These are phyloP conservation scores for Ginglymostoma cirratum DNA, from an alignment of 2,113 vertebrate genomes.

Conservation along the genomic window DNA sequence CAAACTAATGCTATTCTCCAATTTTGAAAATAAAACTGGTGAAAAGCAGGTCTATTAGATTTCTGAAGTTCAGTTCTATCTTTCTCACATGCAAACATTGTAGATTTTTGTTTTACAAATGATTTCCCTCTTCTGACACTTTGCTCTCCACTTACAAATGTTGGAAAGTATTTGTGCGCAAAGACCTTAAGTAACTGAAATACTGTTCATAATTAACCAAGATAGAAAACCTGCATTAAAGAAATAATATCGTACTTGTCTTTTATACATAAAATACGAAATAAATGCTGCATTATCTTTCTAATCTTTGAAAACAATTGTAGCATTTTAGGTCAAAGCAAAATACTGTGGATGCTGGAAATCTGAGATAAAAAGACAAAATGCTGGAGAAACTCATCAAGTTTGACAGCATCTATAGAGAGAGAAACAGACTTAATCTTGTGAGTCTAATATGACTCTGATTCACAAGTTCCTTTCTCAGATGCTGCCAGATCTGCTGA, in stretches of 20 bases:
- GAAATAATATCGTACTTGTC: background rate
- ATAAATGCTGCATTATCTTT: background rate
- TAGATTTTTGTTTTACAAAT: background rate
- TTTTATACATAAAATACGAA: background rate
- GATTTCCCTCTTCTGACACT: background rate
- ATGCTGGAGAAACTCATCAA: no score
- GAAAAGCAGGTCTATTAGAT: background rate
- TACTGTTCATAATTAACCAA: background rate
- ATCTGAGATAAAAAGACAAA: no score
- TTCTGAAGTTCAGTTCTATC: background rate
- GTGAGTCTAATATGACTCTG: no score
- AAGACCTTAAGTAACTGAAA: background rate
- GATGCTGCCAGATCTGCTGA: no score
- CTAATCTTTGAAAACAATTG: background rate
- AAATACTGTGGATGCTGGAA: no score
- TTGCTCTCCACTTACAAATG: background rate
- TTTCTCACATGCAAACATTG: background rate
- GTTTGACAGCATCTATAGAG: no score
- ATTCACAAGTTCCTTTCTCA: no score
- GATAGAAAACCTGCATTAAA: background rate
- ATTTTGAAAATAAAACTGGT: background rate
- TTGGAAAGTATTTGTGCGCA: background rate
- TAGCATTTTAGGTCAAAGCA: background rate
- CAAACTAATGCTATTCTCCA: background rate
- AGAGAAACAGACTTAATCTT: no score